phyloP scores from a whole-genome alignment of 2,113 vertebrate genomes.

The Macaca mulatta region DNA sequence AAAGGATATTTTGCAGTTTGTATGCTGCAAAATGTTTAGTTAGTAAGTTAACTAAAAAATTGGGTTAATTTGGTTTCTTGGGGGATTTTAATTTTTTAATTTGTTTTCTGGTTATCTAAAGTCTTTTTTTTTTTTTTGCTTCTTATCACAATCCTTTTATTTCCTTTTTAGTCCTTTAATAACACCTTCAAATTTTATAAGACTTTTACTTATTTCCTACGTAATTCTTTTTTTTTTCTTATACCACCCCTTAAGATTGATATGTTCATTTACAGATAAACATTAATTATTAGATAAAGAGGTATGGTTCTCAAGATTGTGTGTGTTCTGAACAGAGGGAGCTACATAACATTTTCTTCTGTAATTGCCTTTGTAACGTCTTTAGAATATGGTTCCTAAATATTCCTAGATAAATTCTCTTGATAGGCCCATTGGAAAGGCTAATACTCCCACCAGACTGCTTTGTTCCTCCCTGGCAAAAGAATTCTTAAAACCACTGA shows the following conservation, averaged over 20 bases:
- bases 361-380: neutral
- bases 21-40: neutral
- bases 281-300: neutral
- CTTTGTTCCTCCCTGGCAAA: neutral
- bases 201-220: conserved; percentile 14
- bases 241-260: neutral
- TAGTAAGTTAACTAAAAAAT: neutral
- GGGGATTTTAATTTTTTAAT: neutral
- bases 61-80: neutral
- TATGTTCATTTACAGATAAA: neutral
- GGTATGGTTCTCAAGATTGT: neutral
- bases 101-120: neutral
- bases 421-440: neutral
- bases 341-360: neutral
- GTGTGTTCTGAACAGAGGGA: neutral
- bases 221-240: neutral
- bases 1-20: neutral
- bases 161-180: neutral
- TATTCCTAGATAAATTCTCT: neutral
- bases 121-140: neutral
- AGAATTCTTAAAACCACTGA: neutral
- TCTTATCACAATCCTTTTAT: neutral
- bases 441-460: neutral
- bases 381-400: conserved; percentile 21
- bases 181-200: neutral